Base-by-base conservation (phyloP, 2,888 invertebrate genomes). In the Chloroclystis v-ata region DNA sequence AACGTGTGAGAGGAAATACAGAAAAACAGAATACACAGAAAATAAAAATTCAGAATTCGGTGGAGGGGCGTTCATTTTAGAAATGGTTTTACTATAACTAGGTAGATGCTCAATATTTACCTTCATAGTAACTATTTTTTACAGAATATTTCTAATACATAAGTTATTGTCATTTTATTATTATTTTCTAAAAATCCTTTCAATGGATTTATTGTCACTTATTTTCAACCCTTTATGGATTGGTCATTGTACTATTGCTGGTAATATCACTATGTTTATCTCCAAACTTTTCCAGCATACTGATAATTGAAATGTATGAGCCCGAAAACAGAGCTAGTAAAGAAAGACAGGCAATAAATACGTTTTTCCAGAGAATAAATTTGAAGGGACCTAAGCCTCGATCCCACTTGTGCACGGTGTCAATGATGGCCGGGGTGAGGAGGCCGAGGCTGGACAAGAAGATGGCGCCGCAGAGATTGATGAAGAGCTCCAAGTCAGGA, bases 401-500 rank as follows among this genome's bases (percentile, higher is more conserved):
- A 49, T 79, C 77, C 92, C 92, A 93, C 52, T 90, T 88, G 56
- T 93, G 90, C 2, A 95, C 90, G 0, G 91, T 93, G 67, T 95
- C 94, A 4, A 94, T 89, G 28, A 93, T 80, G 5, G 94, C 93
- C 12, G 95, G 94, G 5, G 93, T 91, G 39, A 92, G 86, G 24
- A 95, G 89, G 1, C 97, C 96, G 38, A 92, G 86, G 33, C 90
- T 90, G 2, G 93, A 93, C 49, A 92, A 90, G 63, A 92, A 92
- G 43, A 92, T 89, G 1, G 97, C 93, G 0, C 97, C 97, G 4
- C 96, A 94, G 28, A 97, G 85, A 39, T 94, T 93, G 67, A 97
- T 97, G 70, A 97, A 94, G 0, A 96, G 90, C 44, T 94, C 95
- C 59, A 97, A 77, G 63, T 95, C 91, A 0, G 96, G 96, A 38